These are phyloP conservation scores for Thamnophis elegans DNA, from an alignment of 2,797 vertebrate species.

Conservation along the genomic window DNA sequence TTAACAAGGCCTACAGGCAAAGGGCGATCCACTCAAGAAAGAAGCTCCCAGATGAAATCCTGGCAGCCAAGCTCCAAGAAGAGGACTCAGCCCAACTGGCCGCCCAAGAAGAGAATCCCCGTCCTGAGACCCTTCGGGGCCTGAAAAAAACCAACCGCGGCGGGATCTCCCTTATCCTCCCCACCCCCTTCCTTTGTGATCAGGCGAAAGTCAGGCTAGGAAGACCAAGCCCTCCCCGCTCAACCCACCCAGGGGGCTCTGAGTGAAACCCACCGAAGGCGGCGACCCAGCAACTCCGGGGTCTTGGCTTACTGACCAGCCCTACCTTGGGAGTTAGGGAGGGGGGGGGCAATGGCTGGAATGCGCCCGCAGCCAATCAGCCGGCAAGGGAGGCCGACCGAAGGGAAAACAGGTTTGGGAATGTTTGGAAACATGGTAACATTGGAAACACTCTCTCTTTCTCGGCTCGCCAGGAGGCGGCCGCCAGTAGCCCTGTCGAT, in stretches of 20 bases:
- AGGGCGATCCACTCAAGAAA: neutral
- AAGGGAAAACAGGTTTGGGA: neutral
- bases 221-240: neutral
- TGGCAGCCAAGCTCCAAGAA: too few relatives aligned
- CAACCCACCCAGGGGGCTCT: neutral
- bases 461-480: too few relatives aligned
- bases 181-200: neutral
- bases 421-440: neutral
- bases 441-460: rapidly evolving
- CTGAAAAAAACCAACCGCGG: neutral
- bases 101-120: neutral
- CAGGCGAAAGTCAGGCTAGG: neutral
- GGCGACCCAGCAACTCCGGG: neutral
- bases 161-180: neutral
- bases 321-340: neutral
- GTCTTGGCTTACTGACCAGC: neutral
- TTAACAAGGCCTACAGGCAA: neutral
- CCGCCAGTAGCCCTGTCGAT: too few relatives aligned
- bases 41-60: too few relatives aligned
- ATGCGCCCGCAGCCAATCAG: neutral
- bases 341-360: neutral
- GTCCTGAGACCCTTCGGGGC: neutral
- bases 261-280: neutral
- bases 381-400: neutral
- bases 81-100: neutral